Conservation (phyloP, 1,140 invertebrate genomes). For the Apis cerana region DNA sequence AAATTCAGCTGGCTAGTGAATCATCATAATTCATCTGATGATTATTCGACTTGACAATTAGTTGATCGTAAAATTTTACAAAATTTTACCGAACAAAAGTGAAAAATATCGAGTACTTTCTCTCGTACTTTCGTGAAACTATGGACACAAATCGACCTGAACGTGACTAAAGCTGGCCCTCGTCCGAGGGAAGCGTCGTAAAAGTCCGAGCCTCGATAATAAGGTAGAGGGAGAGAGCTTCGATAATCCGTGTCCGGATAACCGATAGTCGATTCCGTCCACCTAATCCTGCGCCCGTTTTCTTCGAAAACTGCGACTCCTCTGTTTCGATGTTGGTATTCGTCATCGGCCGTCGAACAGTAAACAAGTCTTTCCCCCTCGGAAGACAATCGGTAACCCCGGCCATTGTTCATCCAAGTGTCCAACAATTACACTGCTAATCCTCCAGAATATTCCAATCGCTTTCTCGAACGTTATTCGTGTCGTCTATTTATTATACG, state of each 20-base stretch:
- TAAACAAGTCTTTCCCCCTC: background rate
- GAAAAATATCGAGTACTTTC: too few relatives aligned
- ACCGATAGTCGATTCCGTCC: background rate
- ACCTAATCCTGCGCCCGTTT: background rate
- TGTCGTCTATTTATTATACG: background rate
- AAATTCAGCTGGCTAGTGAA: too few relatives aligned
- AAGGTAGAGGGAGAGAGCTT: background rate
- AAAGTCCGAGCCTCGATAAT: background rate
- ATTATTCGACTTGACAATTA: too few relatives aligned
- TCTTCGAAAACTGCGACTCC: background rate
- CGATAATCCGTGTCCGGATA: conserved; percentile 7
- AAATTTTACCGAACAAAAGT: too few relatives aligned
- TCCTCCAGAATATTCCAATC: background rate
- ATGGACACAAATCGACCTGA: background rate
- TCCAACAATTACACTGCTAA: background rate
- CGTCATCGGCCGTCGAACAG: background rate
- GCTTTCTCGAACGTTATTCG: background rate
- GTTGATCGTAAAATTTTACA: too few relatives aligned
- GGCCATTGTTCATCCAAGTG: background rate
- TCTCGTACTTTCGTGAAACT: background rate
- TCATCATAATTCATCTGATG: too few relatives aligned
- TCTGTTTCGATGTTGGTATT: background rate
- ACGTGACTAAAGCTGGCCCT: background rate
- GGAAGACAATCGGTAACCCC: background rate
- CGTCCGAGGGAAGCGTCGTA: background rate